Percentiles rank a stretch among this genome's conserved stretches.
phyloP scores from a whole-genome alignment of 2,113 vertebrate genomes.

The Opisthocomus hoazin region DNA sequence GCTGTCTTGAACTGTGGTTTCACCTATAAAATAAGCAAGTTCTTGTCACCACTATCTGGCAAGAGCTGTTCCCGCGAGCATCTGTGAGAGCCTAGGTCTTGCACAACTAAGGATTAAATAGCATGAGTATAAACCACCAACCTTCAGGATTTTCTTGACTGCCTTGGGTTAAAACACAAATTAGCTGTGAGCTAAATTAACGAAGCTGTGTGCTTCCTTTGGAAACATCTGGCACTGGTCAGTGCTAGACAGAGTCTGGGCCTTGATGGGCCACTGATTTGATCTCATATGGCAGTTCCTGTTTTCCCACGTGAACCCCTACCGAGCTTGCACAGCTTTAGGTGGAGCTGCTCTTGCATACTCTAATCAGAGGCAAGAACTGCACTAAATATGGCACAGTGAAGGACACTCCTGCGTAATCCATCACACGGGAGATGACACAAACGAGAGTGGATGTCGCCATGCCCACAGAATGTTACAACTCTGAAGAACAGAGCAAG shows the following conservation, averaged over 20 bases:
- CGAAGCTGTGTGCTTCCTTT: neutral
- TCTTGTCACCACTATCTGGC: neutral
- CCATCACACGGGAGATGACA: neutral
- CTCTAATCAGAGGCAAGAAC: conserved; percentile 39
- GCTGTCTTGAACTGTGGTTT: neutral
- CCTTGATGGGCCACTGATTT: conserved; percentile 33
- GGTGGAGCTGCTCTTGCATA: conserved; percentile 24
- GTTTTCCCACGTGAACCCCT: neutral
- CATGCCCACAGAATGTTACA: neutral
- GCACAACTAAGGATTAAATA: neutral
- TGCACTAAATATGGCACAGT: conserved; percentile 13
- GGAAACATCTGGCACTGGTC: conserved; percentile 16
- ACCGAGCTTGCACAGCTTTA: neutral
- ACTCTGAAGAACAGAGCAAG: neutral
- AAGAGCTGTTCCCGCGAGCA: neutral
- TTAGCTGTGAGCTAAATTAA: neutral
- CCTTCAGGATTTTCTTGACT: neutral
- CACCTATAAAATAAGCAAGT: neutral
- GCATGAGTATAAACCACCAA: neutral
- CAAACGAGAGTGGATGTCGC: neutral
- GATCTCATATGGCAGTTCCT: neutral
- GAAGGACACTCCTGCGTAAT: conserved; percentile 2
- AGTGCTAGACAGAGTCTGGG: neutral
- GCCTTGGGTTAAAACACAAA: neutral
- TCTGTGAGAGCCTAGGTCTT: neutral